Percentiles rank a stretch among this genome's conserved stretches.
Conservation (phyloP, 2,113 vertebrate species). For the Dasyornis broadbenti region DNA sequence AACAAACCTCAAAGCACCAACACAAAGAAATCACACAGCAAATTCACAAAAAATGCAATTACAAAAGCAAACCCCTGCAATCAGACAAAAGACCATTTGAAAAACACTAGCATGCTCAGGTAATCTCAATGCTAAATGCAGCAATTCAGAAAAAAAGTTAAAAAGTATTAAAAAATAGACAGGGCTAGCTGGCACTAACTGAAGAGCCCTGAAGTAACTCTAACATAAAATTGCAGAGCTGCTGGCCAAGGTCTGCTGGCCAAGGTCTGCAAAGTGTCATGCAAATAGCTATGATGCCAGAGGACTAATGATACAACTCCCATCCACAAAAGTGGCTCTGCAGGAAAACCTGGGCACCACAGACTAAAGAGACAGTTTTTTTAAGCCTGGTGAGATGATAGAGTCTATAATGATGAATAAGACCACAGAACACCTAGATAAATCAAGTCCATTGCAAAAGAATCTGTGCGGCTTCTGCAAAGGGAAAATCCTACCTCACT, state of each 20-base stretch:
- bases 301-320: neutral
- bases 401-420: neutral
- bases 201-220: neutral
- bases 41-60: neutral
- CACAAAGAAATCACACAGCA: neutral
- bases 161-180: neutral
- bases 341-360: neutral
- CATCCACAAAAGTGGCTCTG: neutral
- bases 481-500: neutral
- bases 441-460: neutral
- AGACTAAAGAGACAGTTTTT: neutral
- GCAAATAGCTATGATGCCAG: neutral
- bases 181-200: neutral
- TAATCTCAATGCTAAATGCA: neutral
- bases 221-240: neutral
- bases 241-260: neutral
- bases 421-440: neutral
- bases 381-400: neutral
- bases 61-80: neutral
- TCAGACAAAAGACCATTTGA: neutral
- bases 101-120: neutral
- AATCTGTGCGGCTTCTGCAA: neutral
- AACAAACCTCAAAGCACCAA: neutral
- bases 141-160: neutral
- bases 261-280: neutral